A percentile compares a stretch with the other conserved stretches of the same genome.
phyloP scores from a whole-genome alignment of 2,797 vertebrate genomes.

The Peromyscus aztecus region DNA sequence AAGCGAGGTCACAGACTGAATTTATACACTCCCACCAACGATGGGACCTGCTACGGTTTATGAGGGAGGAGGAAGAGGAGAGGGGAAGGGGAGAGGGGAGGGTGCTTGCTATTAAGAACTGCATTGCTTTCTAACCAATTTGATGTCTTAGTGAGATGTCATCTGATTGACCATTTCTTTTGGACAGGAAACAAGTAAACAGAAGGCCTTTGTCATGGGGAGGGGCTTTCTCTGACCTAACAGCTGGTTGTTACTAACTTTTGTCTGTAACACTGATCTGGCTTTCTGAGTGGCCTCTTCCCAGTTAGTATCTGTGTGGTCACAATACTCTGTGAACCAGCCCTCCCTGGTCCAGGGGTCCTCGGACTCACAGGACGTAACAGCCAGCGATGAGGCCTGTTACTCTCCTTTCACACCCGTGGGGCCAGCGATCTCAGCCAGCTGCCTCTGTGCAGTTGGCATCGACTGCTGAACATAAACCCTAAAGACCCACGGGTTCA shows the following conservation, averaged over 20 bases:
- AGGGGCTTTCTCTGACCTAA: background rate
- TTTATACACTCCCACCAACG: background rate
- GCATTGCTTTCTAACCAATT: background rate
- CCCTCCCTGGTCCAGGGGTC: background rate
- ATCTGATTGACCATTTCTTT: background rate
- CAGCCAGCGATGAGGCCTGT: fast-evolving
- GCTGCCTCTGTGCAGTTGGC: background rate
- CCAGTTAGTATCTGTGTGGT: background rate
- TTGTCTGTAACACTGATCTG: background rate
- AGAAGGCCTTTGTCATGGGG: background rate
- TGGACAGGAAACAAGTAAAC: constrained; percentile 6
- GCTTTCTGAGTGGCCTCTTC: background rate
- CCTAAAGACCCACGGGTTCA: background rate
- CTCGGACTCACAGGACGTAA: background rate
- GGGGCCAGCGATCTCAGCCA: fast-evolving
- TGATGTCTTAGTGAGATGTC: background rate
- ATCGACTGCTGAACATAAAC: background rate
- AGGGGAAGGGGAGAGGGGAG: background rate
- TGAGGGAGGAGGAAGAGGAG: background rate
- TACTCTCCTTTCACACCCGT: background rate
- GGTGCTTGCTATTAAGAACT: background rate
- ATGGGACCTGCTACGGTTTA: background rate
- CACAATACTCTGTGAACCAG: background rate
- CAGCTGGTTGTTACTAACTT: background rate
- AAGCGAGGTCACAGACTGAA: constrained; percentile 37